Evolutionary conservation across 1,140 invertebrate species (phyloP).

Genomic region (Aphelenchoides avenae): DNA sequence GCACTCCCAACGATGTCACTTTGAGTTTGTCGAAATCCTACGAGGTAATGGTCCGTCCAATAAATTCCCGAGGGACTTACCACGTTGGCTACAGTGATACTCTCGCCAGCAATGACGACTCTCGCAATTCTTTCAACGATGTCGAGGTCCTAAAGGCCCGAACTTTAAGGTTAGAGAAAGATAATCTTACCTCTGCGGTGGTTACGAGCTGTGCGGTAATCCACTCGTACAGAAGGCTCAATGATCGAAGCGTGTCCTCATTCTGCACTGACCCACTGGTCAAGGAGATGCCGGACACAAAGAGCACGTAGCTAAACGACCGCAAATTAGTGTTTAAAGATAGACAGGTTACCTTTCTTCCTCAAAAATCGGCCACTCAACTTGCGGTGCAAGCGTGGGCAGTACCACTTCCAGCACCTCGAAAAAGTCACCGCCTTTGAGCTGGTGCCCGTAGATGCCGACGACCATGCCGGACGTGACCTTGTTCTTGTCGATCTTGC

Average conservation of each 20-base stretch:
- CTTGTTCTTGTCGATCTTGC: constrained; percentile 26
- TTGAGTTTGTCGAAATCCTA: constrained; percentile 13
- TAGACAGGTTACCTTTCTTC: constrained; percentile 19
- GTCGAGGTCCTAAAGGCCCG: constrained; percentile 13
- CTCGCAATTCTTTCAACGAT: constrained; percentile 12
- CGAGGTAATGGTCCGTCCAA: background rate
- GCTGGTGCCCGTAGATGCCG: constrained; percentile 26
- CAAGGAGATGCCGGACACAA: constrained; percentile 32
- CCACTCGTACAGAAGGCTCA: constrained; percentile 29
- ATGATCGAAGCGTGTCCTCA: constrained; percentile 9
- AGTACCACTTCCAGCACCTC: constrained; percentile 24
- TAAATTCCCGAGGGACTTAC: constrained; percentile 3
- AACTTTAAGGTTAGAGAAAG: background rate
- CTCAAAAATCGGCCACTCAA: constrained; percentile 35
- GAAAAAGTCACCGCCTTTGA: constrained; percentile 14
- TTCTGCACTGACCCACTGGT: constrained; percentile 11
- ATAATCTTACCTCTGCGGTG: constrained; percentile 2
- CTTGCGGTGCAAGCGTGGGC: constrained; percentile 25
- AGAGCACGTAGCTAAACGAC: constrained; percentile 29
- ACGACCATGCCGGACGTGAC: constrained; percentile 35
- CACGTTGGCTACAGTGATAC: constrained; percentile 21
- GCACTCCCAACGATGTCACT: constrained; percentile 11
- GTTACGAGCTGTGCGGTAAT: constrained; percentile 7
- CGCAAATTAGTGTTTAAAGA: constrained; percentile 4
- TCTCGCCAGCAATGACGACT: constrained; percentile 37